phyloP scores from a whole-genome alignment of 2,113 vertebrate genomes.

The Macquaria australasica region DNA sequence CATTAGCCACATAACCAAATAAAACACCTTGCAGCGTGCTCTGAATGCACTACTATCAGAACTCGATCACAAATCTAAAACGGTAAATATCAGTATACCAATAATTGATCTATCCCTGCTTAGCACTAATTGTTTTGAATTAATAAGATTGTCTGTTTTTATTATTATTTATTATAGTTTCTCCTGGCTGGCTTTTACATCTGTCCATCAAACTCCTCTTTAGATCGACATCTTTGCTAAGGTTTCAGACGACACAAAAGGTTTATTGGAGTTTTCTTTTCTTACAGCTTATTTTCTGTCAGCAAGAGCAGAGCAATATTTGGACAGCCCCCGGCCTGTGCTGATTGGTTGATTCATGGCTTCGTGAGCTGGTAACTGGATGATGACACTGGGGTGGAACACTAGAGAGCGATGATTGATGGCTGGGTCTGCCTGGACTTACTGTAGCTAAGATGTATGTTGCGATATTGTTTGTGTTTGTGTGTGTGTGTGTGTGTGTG shows the following conservation, averaged over 20 bases:
- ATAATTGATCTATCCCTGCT: neutral
- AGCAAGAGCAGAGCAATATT: slow-evolving; percentile 51
- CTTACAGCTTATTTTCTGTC: slow-evolving; percentile 29
- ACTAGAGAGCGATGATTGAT: slow-evolving; percentile 64
- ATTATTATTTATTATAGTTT: no score
- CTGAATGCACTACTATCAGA: no score
- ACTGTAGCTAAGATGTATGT: slow-evolving; percentile 47
- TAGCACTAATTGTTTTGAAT: neutral
- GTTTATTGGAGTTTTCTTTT: neutral
- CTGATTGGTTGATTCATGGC: slow-evolving; percentile 79
- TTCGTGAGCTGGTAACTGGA: slow-evolving; percentile 65
- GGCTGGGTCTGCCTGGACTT: slow-evolving; percentile 36
- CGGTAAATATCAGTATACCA: neutral
- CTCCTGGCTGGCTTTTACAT: neutral
- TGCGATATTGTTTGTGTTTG: slow-evolving; percentile 28
- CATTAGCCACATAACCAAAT: no score
- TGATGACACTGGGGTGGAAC: slow-evolving; percentile 60
- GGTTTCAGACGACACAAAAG: neutral
- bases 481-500: slow-evolving; percentile 1
- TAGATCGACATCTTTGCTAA: neutral
- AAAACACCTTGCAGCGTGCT: no score
- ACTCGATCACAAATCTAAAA: no score
- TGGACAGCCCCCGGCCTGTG: slow-evolving; percentile 53
- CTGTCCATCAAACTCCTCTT: neutral
- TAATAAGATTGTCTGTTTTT: no score